Percentiles rank a stretch among this genome's conserved stretches.
Conservation (phyloP, 2,113 vertebrate genomes). For the Esox niger region DNA sequence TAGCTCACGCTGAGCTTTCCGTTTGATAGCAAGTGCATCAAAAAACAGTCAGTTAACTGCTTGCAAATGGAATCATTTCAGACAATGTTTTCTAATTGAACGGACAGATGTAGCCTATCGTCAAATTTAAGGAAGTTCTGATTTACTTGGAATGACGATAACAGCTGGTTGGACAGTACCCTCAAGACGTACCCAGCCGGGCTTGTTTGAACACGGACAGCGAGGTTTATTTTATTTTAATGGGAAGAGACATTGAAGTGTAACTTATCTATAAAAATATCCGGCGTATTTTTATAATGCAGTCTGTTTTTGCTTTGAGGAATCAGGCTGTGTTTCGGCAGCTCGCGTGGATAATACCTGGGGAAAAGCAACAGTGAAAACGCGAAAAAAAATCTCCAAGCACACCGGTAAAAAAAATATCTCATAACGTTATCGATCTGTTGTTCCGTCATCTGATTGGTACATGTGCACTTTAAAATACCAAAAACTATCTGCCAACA, state of each 20-base stretch:
- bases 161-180: neutral
- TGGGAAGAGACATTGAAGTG: neutral
- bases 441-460: too few species aligned
- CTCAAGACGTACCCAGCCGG: neutral
- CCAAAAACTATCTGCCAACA: too few species aligned
- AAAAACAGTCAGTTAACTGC: neutral
- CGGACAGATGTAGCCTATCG: neutral
- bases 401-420: too few species aligned
- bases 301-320: slow-evolving; percentile 10
- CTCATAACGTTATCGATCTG: too few species aligned
- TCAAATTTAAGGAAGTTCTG: neutral
- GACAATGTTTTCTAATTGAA: neutral
- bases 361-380: slow-evolving; percentile 1
- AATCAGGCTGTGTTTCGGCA: slow-evolving; percentile 15
- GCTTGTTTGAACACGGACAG: slow-evolving; percentile 1
- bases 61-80: neutral
- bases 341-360: slow-evolving; percentile 3
- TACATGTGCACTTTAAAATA: too few species aligned
- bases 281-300: slow-evolving; percentile 6
- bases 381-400: neutral
- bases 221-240: neutral
- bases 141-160: neutral
- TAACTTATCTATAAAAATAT: neutral
- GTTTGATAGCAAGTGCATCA: neutral
- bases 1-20: too few species aligned